phyloP scores from a whole-genome alignment of 2,113 vertebrate species.

The Urocynchramus pylzowi region DNA sequence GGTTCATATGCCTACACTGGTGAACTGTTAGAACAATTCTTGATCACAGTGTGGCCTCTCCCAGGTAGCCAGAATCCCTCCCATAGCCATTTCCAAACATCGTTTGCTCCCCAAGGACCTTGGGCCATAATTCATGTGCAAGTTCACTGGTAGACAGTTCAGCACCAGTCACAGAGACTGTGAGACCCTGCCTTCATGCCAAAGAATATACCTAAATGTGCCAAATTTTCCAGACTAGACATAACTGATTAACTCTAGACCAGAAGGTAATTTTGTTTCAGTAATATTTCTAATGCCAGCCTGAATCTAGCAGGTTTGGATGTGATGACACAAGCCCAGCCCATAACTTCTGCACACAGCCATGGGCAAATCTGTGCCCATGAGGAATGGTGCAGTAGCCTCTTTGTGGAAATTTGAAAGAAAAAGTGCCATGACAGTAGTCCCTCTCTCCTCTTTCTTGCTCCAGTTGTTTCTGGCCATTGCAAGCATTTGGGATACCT shows the following conservation, averaged over 20 bases:
- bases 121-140: background rate
- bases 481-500: background rate
- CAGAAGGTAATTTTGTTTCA: background rate
- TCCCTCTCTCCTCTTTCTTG: background rate
- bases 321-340: background rate
- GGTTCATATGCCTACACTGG: background rate
- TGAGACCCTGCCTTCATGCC: background rate
- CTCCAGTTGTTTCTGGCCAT: background rate
- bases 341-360: background rate
- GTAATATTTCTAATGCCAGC: background rate
- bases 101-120: background rate
- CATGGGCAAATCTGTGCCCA: background rate
- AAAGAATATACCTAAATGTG: background rate
- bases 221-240: background rate
- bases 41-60: background rate
- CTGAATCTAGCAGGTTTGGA: background rate
- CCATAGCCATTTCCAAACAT: background rate
- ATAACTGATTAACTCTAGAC: background rate
- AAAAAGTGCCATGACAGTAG: background rate
- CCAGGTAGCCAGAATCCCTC: background rate
- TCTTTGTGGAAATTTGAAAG: background rate
- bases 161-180: background rate
- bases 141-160: background rate
- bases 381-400: fast-evolving
- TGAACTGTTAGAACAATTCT: background rate